Base-by-base conservation (phyloP, 2,113 vertebrate genomes). In the Pristiophorus japonicus region DNA sequence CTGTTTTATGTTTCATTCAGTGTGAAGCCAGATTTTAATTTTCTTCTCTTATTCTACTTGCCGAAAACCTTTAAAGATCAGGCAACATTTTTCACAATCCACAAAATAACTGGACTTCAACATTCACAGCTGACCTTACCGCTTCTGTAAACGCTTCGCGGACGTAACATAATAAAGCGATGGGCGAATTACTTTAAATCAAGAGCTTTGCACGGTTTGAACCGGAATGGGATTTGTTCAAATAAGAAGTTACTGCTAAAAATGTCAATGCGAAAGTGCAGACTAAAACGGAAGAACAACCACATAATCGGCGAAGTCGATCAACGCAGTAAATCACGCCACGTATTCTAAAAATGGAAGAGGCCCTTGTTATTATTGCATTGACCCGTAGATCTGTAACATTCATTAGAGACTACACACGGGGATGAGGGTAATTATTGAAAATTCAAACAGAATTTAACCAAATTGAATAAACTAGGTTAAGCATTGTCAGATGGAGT, bases 361-460 rank as follows among this genome's bases (percentile, higher is more conserved):
- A 70, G 65, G 51, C 66, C 88, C 27, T 94, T 27, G 45, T 94
- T 94, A 94, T 47, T 34, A 47, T 94, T 94, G 65, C 66, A 70
- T 16, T 94, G 93, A 94, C 93, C 66, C 93, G 34, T 14, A 70
- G 65, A 92, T 63, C 20, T 63, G 59, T 63, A 38, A 45, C 18
- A 92, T 94, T 8, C 42, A 73, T 30, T 94, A 34, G 24, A 63
- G 59, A 51, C 24, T 34, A 94, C 66, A 70, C 27, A 47, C 42
- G 4, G 42, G 66, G 93, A 94, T 51, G 42, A 70, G 65, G 65
- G 92, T 47, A 66, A 67, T 94, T 94, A 94, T 94, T 94, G 65
- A 94, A 73, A 94, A 94, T 70, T 94, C 66, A 51, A 94, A n/a
- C 27, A 34, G 93, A 94, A 94, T 94, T 70, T 65, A 94, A 94